Conservation (phyloP, 2,113 vertebrate species). For the Columba janthina region DNA sequence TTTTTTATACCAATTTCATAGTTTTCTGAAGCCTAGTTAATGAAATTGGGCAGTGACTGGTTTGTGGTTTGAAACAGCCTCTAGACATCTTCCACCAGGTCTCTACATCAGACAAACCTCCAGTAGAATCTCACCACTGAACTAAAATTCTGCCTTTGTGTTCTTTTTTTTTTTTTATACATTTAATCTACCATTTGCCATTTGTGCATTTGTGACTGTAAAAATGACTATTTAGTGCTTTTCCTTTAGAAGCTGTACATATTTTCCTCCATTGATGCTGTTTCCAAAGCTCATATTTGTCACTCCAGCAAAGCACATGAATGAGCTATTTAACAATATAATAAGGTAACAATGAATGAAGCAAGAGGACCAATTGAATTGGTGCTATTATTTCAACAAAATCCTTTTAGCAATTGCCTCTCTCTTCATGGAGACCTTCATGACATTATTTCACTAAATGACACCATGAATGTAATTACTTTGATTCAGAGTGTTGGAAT, state of each 20-base stretch:
- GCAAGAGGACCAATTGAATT: slow-evolving; percentile 25
- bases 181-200: not conserved
- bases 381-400: slow-evolving; percentile 53
- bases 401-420: slow-evolving; percentile 30
- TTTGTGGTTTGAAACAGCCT: not conserved
- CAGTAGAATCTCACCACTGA: not conserved
- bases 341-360: slow-evolving; percentile 49
- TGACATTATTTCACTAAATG: slow-evolving; percentile 49
- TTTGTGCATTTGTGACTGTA: not conserved
- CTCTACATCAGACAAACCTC: not conserved
- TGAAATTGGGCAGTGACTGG: not conserved
- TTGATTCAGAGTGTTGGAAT: slow-evolving; percentile 64
- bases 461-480: slow-evolving; percentile 58
- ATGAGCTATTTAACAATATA: slow-evolving; percentile 47
- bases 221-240: not conserved
- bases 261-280: not conserved
- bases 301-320: slow-evolving; percentile 41
- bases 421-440: slow-evolving; percentile 30
- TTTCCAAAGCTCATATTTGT: slow-evolving; percentile 40
- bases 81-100: not conserved
- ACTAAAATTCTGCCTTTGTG: not conserved
- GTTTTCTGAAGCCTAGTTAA: not conserved
- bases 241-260: not conserved
- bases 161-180: not conserved
- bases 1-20: not conserved